A percentile compares a stretch with the other conserved stretches of the same genome.
These are phyloP conservation scores for Lagopus muta DNA, from an alignment of 2,113 vertebrate species.

Conservation along the genomic window DNA sequence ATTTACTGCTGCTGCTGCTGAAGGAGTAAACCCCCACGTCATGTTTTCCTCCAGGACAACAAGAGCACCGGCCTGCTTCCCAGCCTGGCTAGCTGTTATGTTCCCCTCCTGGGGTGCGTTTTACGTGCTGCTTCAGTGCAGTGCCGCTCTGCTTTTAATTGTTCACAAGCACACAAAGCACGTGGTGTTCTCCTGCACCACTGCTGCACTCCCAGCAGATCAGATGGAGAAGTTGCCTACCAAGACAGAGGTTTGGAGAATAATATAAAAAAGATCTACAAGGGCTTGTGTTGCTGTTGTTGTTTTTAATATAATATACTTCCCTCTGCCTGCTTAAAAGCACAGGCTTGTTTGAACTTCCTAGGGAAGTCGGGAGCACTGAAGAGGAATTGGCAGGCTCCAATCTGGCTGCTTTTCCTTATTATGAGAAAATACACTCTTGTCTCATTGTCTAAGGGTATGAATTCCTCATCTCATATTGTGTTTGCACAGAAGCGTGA, in stretches of 20 bases:
- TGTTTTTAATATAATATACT: background rate
- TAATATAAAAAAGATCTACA: background rate
- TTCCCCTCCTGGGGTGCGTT: conserved; percentile 26
- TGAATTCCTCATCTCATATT: conserved; percentile 45
- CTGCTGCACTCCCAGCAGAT: background rate
- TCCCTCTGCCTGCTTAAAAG: background rate
- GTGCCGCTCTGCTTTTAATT: background rate
- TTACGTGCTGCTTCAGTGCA: background rate
- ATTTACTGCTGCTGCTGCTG: conserved; percentile 22
- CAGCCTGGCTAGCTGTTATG: conserved; percentile 5
- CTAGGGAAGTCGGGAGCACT: background rate
- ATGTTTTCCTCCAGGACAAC: conserved; percentile 32
- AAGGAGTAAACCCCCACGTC: conserved; percentile 5
- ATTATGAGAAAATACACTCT: conserved; percentile 29
- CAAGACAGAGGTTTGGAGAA: background rate
- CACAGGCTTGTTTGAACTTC: conserved; percentile 11
- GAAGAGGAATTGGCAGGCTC: conserved; percentile 45
- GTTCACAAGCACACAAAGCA: conserved; percentile 3
- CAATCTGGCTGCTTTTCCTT: background rate
- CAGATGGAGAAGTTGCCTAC: conserved; percentile 10
- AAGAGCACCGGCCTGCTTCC: conserved; percentile 5
- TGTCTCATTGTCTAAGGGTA: background rate
- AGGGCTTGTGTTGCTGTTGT: background rate
- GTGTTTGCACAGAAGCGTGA: conserved; percentile 53
- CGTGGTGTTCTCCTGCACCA: background rate